Evolutionary conservation across 1,140 invertebrate genomes (phyloP).

Genomic region (Lepidotrigona ventralis): DNA sequence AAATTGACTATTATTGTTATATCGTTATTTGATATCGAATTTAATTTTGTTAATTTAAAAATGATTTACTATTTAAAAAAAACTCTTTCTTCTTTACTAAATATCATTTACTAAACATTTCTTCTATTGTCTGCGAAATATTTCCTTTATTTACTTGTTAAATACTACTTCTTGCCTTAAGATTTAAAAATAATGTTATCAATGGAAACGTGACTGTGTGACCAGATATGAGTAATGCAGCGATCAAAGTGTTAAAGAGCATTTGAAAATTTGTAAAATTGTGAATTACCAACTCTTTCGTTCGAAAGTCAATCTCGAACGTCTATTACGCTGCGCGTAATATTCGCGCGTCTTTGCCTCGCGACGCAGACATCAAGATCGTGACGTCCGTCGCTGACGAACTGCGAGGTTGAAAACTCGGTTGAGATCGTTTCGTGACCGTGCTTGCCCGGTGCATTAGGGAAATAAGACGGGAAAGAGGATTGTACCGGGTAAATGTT

Average conservation of each 20-base stretch:
- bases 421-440: neutral
- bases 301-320: conserved; percentile 14
- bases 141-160: too few species aligned
- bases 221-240: too few species aligned
- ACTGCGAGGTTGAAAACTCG: neutral
- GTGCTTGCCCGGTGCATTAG: neutral
- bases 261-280: neutral
- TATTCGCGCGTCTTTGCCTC: conserved; percentile 17
- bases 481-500: neutral
- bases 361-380: neutral
- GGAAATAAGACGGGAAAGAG: neutral
- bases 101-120: too few species aligned
- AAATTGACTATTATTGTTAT: too few species aligned
- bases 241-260: neutral
- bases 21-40: too few species aligned
- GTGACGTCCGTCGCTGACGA: conserved; percentile 2
- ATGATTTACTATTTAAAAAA: too few species aligned
- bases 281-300: neutral
- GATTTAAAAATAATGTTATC: too few species aligned
- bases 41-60: too few species aligned
- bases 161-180: too few species aligned
- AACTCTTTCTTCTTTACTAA: too few species aligned
- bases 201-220: too few species aligned
- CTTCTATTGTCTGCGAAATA: too few species aligned
- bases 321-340: neutral